Evolutionary conservation across 2,113 vertebrate genomes (phyloP).

Genomic region (Aphelocoma coerulescens): DNA sequence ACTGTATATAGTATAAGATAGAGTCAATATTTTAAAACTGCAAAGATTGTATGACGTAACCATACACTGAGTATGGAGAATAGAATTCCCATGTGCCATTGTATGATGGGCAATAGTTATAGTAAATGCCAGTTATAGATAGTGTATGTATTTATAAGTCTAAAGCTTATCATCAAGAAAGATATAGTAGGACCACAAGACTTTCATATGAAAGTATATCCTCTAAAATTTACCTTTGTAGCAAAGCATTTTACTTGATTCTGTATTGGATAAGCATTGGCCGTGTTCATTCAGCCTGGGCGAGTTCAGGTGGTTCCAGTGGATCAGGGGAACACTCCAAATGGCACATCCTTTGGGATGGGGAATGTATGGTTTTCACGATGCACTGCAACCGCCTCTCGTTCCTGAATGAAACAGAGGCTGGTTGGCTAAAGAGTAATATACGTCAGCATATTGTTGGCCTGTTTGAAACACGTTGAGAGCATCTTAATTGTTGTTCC

Average conservation of each 20-base stretch:
- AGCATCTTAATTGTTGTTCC: constrained; percentile 70
- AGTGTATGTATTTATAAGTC: constrained; percentile 57
- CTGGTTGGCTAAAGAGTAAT: constrained; percentile 70
- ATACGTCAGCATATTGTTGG: constrained; percentile 74
- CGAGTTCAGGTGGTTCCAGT: constrained; percentile 58
- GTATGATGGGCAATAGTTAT: constrained; percentile 57
- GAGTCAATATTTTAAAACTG: constrained; percentile 53
- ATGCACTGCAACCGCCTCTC: constrained; percentile 57
- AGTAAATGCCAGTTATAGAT: constrained; percentile 63
- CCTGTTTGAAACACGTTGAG: constrained; percentile 66
- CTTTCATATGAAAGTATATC: constrained; percentile 73
- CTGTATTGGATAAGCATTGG: constrained; percentile 67
- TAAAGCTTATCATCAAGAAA: constrained; percentile 62
- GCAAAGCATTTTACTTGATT: constrained; percentile 70
- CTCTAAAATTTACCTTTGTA: constrained; percentile 72
- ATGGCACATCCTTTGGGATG: constrained; percentile 61
- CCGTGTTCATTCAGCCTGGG: constrained; percentile 62
- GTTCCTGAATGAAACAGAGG: constrained; percentile 60
- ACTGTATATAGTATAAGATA: constrained; percentile 60
- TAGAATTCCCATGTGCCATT: constrained; percentile 62
- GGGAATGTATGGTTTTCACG: constrained; percentile 58
- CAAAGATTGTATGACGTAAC: constrained; percentile 52
- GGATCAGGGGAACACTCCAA: constrained; percentile 65
- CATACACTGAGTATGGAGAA: constrained; percentile 50
- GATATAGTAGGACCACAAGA: constrained; percentile 59